Percentiles rank a stretch among this genome's conserved stretches.
Conservation (phyloP, 2,888 invertebrate genomes). For the Silvanus unidentatus region DNA sequence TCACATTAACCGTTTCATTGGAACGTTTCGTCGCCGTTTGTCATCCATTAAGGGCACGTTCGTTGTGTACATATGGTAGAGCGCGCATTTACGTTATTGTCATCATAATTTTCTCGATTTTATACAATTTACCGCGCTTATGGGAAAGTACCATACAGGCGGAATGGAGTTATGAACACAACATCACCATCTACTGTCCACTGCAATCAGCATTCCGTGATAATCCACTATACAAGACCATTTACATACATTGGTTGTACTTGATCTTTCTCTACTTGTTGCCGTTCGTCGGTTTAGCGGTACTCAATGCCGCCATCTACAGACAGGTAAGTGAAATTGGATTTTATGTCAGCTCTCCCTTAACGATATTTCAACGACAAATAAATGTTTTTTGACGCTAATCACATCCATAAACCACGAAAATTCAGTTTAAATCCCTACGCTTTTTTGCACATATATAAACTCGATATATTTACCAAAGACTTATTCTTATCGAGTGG, state of each 20-base stretch:
- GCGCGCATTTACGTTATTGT: conserved; percentile 79
- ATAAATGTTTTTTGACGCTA: neutral
- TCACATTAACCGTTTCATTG: conserved; percentile 82
- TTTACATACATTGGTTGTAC: conserved; percentile 94
- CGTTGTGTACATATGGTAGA: conserved; percentile 83
- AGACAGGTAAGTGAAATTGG: conserved; percentile 62
- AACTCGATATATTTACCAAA: no score
- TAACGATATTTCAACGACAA: neutral
- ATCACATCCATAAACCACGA: no score
- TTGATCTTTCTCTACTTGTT: conserved; percentile 89
- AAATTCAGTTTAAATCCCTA: no score
- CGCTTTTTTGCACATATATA: no score
- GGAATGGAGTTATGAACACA: conserved; percentile 46
- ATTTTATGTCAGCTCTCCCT: no score
- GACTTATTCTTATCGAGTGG: no score
- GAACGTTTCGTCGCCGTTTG: conserved; percentile 94
- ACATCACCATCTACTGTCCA: conserved; percentile 64
- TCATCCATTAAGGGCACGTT: conserved; percentile 81
- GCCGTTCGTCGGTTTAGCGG: conserved; percentile 82
- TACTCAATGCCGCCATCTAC: conserved; percentile 88
- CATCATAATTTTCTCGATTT: conserved; percentile 71
- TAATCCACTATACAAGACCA: conserved; percentile 67
- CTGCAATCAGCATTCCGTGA: conserved; percentile 62
- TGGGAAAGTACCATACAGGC: conserved; percentile 57
- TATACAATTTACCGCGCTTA: conserved; percentile 81